Base-by-base conservation (phyloP, 2,797 vertebrate species). In the Anas georgica region DNA sequence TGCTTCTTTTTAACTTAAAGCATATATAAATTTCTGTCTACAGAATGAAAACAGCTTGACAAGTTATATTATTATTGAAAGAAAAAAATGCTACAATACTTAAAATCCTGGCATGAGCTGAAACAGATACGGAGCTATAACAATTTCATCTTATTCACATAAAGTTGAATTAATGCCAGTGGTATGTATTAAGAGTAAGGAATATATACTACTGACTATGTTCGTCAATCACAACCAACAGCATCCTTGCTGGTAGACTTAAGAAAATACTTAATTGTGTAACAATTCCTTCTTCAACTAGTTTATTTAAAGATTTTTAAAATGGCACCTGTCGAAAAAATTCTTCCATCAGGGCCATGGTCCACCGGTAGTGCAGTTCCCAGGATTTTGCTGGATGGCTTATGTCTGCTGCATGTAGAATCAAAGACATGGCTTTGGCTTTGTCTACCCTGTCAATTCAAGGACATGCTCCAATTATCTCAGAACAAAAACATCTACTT, bases 401-500 rank as follows among this genome's bases (percentile, higher is more conserved):
- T 97, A 99, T 99, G 96, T 99, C 99, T 48, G 99, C 99, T 17
- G 99, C 99, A 11, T 99, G 99, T 94, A 99, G 99, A 98, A 99
- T 99, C 97, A 99, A 97, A 91, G 99, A 99, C 98, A 99, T 98
- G 77, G 98, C 99, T 98, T 99, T 99, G 96, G 99, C 98, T 98
- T 99, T 99, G 98, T 99, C 99, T 87, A 99, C 97, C 95, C 99
- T 99, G 98, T 72, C 94, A 97, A 97, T 97, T 91, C 94, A 97
- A 98, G 91, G 90, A 97, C 84, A 97, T 50, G 69, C 37, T 88
- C 87, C 91, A 84, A 95, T 98, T 89, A 96, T 72, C 92, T 94
- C 83, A 95, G 91, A 94, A 89, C 89, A 95, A 95, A 95, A 93
- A 25, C 55, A 91, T 94, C 66, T 81, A 48, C 68, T 92, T 43